Conservation (phyloP, 2,797 vertebrate species). For the Discoglossus pictus region DNA sequence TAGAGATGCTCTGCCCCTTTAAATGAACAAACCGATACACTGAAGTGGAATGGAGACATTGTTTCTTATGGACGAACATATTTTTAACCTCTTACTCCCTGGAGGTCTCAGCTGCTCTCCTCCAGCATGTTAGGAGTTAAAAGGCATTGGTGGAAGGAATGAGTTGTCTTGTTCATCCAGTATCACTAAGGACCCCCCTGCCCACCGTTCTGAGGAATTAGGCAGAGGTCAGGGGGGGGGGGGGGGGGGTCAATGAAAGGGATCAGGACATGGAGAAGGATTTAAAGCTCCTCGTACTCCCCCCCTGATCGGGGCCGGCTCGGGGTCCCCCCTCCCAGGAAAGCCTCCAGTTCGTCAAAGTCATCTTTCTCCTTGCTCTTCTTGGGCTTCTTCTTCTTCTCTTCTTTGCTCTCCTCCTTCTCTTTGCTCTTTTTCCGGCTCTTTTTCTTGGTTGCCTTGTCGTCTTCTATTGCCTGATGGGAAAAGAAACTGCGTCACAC, state of each 20-base stretch:
- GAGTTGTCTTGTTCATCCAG: conserved; percentile 3
- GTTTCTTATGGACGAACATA: no score
- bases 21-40: no score
- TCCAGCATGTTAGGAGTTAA: no score
- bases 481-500: neutral
- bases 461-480: conserved; percentile 72
- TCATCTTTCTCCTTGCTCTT: conserved; percentile 73
- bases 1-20: no score
- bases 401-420: conserved; percentile 74
- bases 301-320: conserved; percentile 76
- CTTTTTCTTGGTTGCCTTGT: conserved; percentile 83
- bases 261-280: neutral
- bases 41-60: no score
- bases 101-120: no score
- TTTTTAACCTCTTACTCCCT: no score
- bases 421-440: conserved; percentile 78
- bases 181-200: no score
- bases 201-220: conserved; percentile 3
- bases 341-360: conserved; percentile 90
- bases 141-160: no score
- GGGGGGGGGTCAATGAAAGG: neutral
- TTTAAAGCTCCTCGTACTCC: conserved; percentile 94
- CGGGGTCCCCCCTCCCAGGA: conserved; percentile 78
- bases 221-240: conserved; percentile 17
- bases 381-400: conserved; percentile 69